Percentiles rank a stretch among this genome's conserved stretches.
Evolutionary conservation across 2,113 vertebrate species (phyloP).

Genomic region (Anser brachyrhynchus): DNA sequence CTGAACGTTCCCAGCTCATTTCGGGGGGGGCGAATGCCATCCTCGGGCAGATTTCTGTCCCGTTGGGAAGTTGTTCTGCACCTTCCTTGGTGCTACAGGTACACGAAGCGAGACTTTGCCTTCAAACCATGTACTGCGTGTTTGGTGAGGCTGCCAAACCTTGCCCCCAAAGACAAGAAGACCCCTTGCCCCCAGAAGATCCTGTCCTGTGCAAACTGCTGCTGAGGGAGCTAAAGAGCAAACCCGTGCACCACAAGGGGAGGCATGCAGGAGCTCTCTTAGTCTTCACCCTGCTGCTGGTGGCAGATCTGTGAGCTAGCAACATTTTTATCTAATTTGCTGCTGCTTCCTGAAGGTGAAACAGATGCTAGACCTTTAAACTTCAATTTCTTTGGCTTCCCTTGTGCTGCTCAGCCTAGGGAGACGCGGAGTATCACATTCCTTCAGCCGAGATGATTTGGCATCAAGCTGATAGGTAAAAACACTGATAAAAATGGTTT

Average conservation of each 20-base stretch:
- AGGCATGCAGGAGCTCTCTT: neutral
- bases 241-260: neutral
- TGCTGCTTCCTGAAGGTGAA: neutral
- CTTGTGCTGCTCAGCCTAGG: neutral
- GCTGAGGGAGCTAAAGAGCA: neutral
- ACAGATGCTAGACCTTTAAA: neutral
- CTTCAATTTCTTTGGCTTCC: neutral
- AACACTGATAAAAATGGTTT: neutral
- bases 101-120: neutral
- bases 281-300: neutral
- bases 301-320: neutral
- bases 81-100: neutral
- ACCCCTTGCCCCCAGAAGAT: neutral
- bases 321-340: constrained; percentile 30
- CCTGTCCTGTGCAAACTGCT: neutral
- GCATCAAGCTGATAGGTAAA: constrained; percentile 5
- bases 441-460: neutral
- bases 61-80: neutral
- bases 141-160: neutral
- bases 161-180: too few species aligned
- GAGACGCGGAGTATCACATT: neutral
- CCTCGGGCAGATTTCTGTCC: neutral
- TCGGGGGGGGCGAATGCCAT: neutral
- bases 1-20: neutral
- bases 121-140: neutral